Evolutionary conservation across 2,888 invertebrate species (phyloP), one percentile per base, ranked within the genome.

Genomic region (Argyra leucocephala): DNA sequence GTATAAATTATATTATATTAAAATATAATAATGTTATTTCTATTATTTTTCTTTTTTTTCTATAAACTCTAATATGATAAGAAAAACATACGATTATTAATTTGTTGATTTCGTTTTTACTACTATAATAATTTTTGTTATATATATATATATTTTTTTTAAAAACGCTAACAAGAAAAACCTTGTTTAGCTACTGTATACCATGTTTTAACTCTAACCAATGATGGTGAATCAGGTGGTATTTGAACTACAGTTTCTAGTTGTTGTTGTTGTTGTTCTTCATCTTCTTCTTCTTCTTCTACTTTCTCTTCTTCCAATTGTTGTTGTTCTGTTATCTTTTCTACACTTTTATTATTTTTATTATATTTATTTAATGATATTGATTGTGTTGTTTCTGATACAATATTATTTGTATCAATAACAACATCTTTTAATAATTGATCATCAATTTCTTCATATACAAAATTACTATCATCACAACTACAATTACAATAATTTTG

Each of bases 131-230:
- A n/a, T n/a, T n/a, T n/a, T n/a, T n/a, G n/a, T n/a, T n/a, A n/a
- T n/a, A n/a, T n/a, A n/a, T n/a, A n/a, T n/a, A n/a, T n/a, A n/a
- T n/a, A n/a, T n/a, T n/a, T n/a, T n/a, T n/a, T n/a, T n/a, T n/a
- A n/a, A n/a, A n/a, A 61, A 66, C 65, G 72, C 74, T 78, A 80
- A 76, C 80, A 80, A 70, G 80, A 79, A 70, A 80, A 76, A 70
- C 80, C 79, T 75, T 79, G 80, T 72, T 80, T 80, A 69, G 80
- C 77, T 69, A 80, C 80, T 64, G 80, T 80, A 63, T 80, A 80
- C 79, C 79, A 80, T 65, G 78, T 76, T 72, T 78, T 76, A 69
- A 80, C 80, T 67, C 73, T 76, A 62, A 80, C 79, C 73, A 80
- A 70, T 57, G 80, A 80, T 26, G 79, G 80, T 57, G 79, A 78